A percentile compares a stretch with the other conserved stretches of the same genome.
These are phyloP conservation scores for Epinephelus awoara DNA, from an alignment of 2,797 vertebrate genomes.

Conservation along the genomic window DNA sequence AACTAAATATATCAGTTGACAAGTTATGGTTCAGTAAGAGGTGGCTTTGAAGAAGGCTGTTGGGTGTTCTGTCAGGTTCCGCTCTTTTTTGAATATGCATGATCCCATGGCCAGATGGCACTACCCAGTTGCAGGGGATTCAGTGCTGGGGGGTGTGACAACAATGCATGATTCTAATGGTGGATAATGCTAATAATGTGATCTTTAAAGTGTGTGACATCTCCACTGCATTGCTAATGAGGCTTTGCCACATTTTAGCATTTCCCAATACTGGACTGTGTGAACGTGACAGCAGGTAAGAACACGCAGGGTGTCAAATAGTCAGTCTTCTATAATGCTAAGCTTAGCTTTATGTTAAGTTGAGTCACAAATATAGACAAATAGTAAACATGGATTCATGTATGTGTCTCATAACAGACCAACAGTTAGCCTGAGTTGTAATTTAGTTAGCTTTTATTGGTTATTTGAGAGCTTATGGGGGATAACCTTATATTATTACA, in stretches of 20 bases:
- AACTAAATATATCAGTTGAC: conserved; percentile 22
- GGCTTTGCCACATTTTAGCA: background rate
- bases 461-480: too few relatives aligned
- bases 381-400: background rate
- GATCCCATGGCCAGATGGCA: conserved; percentile 56
- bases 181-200: conserved; percentile 47
- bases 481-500: background rate
- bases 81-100: conserved; percentile 51
- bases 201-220: conserved; percentile 23
- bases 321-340: background rate
- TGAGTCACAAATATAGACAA: background rate
- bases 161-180: conserved; percentile 31
- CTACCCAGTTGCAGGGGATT: conserved; percentile 9
- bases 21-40: conserved; percentile 36
- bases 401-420: background rate
- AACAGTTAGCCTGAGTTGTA: background rate
- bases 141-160: conserved; percentile 21
- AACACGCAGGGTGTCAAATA: background rate
- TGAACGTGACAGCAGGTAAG: conserved; percentile 15
- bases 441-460: background rate
- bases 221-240: conserved; percentile 39
- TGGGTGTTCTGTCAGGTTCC: conserved; percentile 41
- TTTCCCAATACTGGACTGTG: background rate
- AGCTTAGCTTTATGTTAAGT: background rate
- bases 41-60: conserved; percentile 25